Percentiles rank a stretch among this genome's conserved stretches.
These are phyloP conservation scores for Lepidothrix coronata DNA, from an alignment of 2,113 vertebrate genomes.

Conservation along the genomic window DNA sequence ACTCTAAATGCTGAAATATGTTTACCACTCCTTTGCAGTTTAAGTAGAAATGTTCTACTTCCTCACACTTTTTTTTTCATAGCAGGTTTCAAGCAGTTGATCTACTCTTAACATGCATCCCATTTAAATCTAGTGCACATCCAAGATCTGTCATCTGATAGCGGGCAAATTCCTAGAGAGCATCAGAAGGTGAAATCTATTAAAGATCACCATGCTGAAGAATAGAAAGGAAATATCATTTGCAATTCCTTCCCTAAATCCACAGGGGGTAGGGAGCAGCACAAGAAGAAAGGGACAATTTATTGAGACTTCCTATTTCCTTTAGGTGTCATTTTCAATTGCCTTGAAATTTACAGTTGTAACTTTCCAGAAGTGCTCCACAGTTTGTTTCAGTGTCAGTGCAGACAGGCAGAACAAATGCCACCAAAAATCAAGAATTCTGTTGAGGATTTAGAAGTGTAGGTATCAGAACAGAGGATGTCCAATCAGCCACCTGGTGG, in stretches of 20 bases:
- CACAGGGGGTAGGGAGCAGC: rapidly evolving
- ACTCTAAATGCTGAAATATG: not conserved
- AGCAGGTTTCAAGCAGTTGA: not conserved
- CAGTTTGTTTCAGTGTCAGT: not conserved
- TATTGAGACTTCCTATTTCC: not conserved
- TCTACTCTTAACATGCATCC: not conserved
- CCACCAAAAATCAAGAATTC: not conserved
- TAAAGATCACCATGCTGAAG: not conserved
- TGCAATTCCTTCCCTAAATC: not conserved
- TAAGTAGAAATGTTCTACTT: not conserved
- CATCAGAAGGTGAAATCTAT: not conserved
- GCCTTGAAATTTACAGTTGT: not conserved
- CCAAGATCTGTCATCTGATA: not conserved
- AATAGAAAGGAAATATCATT: not conserved
- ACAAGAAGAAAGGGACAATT: not conserved
- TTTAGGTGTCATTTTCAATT: not conserved
- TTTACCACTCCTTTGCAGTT: not conserved
- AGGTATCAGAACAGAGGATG: not conserved
- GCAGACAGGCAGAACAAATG: not conserved
- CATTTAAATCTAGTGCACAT: not conserved
- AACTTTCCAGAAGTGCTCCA: not conserved
- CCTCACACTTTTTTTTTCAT: not conserved
- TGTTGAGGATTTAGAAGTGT: not conserved
- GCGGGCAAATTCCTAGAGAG: constrained; percentile 8
- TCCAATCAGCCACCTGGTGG: rapidly evolving